Evolutionary conservation across 2,113 vertebrate species (phyloP).

Genomic region (Ariopsis seemanni): DNA sequence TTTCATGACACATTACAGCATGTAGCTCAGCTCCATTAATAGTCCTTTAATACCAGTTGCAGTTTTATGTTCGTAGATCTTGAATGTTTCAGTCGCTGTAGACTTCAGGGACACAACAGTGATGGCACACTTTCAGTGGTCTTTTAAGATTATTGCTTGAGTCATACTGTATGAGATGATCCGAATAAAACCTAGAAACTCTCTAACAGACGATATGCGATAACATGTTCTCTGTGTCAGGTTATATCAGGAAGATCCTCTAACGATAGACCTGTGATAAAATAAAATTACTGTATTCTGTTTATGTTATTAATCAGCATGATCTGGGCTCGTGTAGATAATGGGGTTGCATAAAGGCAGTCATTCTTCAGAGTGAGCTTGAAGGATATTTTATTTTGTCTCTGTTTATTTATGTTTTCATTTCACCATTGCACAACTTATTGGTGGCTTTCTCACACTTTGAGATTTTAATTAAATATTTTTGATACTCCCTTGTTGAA

Average conservation of each 20-base stretch:
- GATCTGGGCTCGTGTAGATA: too few relatives aligned
- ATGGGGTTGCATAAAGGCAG: neutral
- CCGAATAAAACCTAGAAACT: too few relatives aligned
- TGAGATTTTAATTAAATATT: neutral
- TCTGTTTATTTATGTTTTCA: too few relatives aligned
- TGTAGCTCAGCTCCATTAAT: constrained; percentile 47
- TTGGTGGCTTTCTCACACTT: too few relatives aligned
- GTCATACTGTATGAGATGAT: neutral
- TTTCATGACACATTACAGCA: constrained; percentile 70
- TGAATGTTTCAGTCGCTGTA: neutral
- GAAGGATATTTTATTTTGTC: too few relatives aligned
- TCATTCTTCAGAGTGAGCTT: neutral
- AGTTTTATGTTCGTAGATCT: neutral
- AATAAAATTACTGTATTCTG: too few relatives aligned
- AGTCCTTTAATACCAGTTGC: neutral
- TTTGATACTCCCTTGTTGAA: too few relatives aligned
- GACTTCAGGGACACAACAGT: neutral
- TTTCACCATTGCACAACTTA: too few relatives aligned
- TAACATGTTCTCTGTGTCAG: neutral
- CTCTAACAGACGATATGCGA: too few relatives aligned
- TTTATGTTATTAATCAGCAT: too few relatives aligned
- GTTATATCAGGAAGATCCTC: neutral
- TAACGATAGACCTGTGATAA: neutral
- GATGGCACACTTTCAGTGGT: neutral
- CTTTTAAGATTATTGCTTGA: neutral